Evolutionary conservation across 2,113 vertebrate genomes (phyloP).

Genomic region (Theropithecus gelada): DNA sequence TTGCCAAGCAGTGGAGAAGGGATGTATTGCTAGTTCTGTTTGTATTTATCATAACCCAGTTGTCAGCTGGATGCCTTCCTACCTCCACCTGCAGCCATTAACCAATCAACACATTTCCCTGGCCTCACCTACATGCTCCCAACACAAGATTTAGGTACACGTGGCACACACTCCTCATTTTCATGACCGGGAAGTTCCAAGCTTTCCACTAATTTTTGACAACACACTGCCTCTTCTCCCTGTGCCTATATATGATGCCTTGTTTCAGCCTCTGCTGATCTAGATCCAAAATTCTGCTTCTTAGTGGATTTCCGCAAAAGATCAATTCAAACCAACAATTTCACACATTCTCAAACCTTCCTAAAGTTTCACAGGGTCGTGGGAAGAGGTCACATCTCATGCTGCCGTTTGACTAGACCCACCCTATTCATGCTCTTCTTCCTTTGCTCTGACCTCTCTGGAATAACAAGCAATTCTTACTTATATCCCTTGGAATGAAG

Average conservation of each 20-base stretch:
- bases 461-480: background rate
- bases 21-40: background rate
- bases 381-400: slow-evolving; percentile 30
- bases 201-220: background rate
- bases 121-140: background rate
- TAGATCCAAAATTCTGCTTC: slow-evolving; percentile 38
- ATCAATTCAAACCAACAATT: slow-evolving; percentile 47
- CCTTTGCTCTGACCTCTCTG: background rate
- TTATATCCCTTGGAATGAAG: background rate
- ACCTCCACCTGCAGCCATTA: background rate
- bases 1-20: background rate
- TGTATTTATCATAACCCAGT: background rate
- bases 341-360: slow-evolving; percentile 44
- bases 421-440: background rate
- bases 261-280: background rate
- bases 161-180: background rate
- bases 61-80: background rate
- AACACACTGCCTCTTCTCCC: background rate
- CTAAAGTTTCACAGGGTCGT: slow-evolving; percentile 37
- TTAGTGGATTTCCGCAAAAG: slow-evolving; percentile 47
- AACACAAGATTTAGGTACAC: background rate
- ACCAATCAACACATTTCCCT: background rate
- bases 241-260: background rate
- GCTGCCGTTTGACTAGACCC: background rate
- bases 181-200: background rate